Evolutionary conservation across 2,797 vertebrate genomes (phyloP).

Genomic region (Leptodactylus fallax): DNA sequence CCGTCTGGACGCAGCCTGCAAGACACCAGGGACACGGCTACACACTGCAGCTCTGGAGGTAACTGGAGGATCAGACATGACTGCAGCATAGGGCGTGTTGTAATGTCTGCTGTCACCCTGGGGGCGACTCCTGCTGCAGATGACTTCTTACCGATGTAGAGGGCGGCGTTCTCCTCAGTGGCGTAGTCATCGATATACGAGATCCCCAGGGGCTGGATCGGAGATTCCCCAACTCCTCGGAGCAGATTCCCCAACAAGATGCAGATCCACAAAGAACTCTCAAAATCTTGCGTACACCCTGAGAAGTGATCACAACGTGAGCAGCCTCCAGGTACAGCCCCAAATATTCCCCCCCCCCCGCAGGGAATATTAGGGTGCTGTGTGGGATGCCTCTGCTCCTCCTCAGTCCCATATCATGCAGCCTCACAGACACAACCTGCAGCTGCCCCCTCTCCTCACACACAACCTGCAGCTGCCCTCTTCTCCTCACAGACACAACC

Average conservation of each 20-base stretch:
- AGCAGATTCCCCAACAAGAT: slow-evolving; percentile 85
- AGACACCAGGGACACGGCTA: slow-evolving; percentile 12
- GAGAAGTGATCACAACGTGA: background rate
- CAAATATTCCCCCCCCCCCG: background rate
- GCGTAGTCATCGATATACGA: slow-evolving; percentile 86
- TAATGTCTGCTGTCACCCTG: too few species aligned
- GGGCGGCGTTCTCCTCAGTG: slow-evolving; percentile 79
- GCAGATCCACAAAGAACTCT: slow-evolving; percentile 84
- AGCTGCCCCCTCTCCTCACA: background rate
- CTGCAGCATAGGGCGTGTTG: background rate
- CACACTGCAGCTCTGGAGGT: background rate
- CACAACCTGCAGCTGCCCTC: background rate
- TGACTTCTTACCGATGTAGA: slow-evolving; percentile 83
- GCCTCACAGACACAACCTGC: too few species aligned
- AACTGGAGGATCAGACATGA: background rate
- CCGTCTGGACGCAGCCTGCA: slow-evolving; percentile 90
- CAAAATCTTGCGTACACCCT: slow-evolving; percentile 81
- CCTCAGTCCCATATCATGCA: too few species aligned
- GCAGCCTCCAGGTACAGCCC: background rate
- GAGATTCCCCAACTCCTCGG: slow-evolving; percentile 87
- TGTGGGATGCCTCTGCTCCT: too few species aligned
- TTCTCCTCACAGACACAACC: background rate
- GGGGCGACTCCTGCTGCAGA: too few species aligned
- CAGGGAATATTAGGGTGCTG: background rate
- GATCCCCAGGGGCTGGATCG: slow-evolving; percentile 86